Evolutionary conservation across 2,888 invertebrate genomes (phyloP).

Genomic region (Megalurothrips usitatus): DNA sequence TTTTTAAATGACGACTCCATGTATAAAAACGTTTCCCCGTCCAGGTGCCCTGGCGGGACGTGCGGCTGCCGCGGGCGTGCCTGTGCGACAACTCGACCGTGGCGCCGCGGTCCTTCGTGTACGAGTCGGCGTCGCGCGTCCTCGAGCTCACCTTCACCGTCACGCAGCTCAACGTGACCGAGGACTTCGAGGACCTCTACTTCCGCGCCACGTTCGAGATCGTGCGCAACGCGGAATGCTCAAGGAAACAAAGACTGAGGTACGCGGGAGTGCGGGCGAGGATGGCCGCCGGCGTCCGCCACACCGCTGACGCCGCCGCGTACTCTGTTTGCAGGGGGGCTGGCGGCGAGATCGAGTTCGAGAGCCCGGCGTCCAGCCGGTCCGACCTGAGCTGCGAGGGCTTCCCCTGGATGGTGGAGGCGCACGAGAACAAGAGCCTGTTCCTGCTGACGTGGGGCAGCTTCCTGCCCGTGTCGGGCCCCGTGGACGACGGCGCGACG

Average conservation of each 20-base stretch:
- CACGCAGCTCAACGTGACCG: conserved; percentile 66
- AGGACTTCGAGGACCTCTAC: conserved; percentile 76
- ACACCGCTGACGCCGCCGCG: not conserved
- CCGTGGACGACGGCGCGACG: conserved; percentile 46
- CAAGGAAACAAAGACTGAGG: conserved; percentile 45
- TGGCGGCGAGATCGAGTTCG: conserved; percentile 62
- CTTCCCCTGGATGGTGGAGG: conserved; percentile 73
- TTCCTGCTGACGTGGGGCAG: conserved; percentile 80
- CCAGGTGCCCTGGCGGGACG: conserved; percentile 66
- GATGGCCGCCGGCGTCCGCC: not conserved
- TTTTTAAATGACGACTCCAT: too few relatives aligned
- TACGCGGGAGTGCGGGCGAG: not conserved
- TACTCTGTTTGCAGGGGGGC: conserved; percentile 41
- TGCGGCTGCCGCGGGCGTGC: conserved; percentile 67
- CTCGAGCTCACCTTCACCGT: conserved; percentile 74
- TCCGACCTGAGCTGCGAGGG: conserved; percentile 66
- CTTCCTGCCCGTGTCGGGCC: conserved; percentile 61
- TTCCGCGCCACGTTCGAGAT: conserved; percentile 69
- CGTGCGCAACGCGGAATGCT: conserved; percentile 48
- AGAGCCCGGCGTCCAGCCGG: conserved; percentile 57
- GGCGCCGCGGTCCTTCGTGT: conserved; percentile 57
- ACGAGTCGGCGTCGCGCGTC: conserved; percentile 61
- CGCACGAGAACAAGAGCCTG: conserved; percentile 72
- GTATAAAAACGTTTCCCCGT: too few relatives aligned
- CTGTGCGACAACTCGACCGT: conserved; percentile 67